Percentiles rank a stretch among this genome's conserved stretches.
Conservation (phyloP, 1,140 invertebrate genomes). For the Zelostemma sp. region DNA sequence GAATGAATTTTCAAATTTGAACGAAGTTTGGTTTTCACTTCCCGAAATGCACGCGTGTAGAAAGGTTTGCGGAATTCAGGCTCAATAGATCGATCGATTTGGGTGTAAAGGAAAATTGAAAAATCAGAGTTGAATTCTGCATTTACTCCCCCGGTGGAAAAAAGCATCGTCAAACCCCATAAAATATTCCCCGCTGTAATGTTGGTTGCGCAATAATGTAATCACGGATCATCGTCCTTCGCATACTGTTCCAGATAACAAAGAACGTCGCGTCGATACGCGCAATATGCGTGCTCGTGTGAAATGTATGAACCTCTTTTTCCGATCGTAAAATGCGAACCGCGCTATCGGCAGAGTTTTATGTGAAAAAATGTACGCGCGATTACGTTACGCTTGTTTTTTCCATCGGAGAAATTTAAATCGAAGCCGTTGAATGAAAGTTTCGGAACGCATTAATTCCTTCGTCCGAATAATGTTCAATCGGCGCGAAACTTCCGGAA, state of each 20-base stretch:
- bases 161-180: background rate
- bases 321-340: background rate
- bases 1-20: no score
- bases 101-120: no score
- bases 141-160: background rate
- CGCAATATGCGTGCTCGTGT: background rate
- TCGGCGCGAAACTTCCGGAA: conserved; percentile 27
- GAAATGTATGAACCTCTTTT: background rate
- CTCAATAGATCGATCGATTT: no score
- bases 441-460: no score
- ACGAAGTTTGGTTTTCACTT: no score
- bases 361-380: background rate
- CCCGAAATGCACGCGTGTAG: no score
- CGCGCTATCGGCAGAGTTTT: background rate
- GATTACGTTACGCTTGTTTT: no score
- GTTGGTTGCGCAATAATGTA: background rate
- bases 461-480: no score
- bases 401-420: no score
- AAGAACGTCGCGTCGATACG: background rate
- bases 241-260: background rate
- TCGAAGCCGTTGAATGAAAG: conserved; percentile 7
- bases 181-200: background rate
- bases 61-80: no score
- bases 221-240: background rate
- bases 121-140: no score